Base-by-base conservation (phyloP, 2,113 vertebrate genomes). In the Periophthalmodon schlosseri region DNA sequence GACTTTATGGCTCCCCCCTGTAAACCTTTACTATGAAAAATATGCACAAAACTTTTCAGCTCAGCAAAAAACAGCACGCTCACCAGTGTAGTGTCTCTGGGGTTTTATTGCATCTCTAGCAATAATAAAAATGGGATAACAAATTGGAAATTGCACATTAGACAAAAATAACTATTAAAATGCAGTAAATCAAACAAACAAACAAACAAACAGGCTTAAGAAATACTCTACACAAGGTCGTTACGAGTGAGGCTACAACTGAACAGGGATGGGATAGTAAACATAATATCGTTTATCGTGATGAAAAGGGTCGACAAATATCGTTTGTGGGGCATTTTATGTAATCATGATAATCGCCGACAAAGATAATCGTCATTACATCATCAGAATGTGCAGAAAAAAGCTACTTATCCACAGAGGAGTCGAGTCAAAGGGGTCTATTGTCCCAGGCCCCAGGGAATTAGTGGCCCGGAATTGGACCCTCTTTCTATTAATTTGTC, bases 1-100 rank as follows among this genome's bases (percentile, higher is more conserved):
- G 87, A 88, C 84, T 89, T 89, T 91, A 90, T 90, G 84, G 84
- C 88, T 81, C 79, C 83, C 84, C 88, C 80, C 84, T 89, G 87
- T 89, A 90, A 90, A 86, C 84, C 83, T 90, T 88, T 84, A 84
- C 81, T 86, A 88, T 88, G 80, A 89, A 87, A 89, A 82, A 89
- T 87, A 90, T 90, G 81, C 88, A 87, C 84, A 72, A 76, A 89
- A 33, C 81, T 79, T 85, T 83, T 84, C 80, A 84, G 78, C 80
- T 89, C 88, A 90, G 90, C 87, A 85, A 67, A 87, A 88, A 54
- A 81, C 28, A 82, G 72, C 75, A 72, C 74, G 33, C 85, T 84
- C 84, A 81, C 74, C 70, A 68, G 80, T 80, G 77, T 79, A 73
- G 82, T 85, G 86, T 81, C 70, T 84, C 72, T 79, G 69, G 34